Percentiles rank a stretch among this genome's conserved stretches.
Conservation (phyloP, 2,888 invertebrate species). For the Nomada fucata region DNA sequence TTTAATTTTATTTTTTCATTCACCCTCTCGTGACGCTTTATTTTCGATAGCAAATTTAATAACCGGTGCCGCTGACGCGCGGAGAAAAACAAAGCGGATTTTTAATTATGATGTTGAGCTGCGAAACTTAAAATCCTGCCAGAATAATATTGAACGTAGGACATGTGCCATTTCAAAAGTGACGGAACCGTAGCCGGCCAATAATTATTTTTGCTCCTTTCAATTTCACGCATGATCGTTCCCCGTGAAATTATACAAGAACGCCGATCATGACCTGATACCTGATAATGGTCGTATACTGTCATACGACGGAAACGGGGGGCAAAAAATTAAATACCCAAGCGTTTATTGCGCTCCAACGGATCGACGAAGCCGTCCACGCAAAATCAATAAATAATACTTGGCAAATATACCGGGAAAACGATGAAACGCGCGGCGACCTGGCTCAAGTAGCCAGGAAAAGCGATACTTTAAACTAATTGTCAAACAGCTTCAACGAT, state of each 20-base stretch:
- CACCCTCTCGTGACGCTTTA: slow-evolving; percentile 54
- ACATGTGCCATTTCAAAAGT: not conserved
- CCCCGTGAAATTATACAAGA: not conserved
- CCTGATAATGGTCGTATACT: slow-evolving; percentile 8
- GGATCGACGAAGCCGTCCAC: not conserved
- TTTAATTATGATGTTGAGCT: slow-evolving; percentile 56
- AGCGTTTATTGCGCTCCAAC: not conserved
- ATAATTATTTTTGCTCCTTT: not conserved
- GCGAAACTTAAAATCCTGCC: slow-evolving; percentile 18
- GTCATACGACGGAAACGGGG: not conserved
- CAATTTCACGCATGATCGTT: not conserved
- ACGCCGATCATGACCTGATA: not conserved
- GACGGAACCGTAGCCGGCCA: not conserved
- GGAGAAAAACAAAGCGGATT: slow-evolving; percentile 43
- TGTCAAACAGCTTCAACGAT: too few species aligned
- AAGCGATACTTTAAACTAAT: too few species aligned
- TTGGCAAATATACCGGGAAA: not conserved
- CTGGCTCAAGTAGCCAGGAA: too few species aligned
- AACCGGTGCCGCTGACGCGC: slow-evolving; percentile 58
- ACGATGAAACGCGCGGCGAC: not conserved
- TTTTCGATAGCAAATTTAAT: slow-evolving; percentile 65
- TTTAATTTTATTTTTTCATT: too few species aligned
- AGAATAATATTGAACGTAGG: slow-evolving; percentile 12
- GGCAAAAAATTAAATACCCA: slow-evolving; percentile 3
- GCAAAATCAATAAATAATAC: slow-evolving; percentile 28